Conservation (phyloP, 2,888 invertebrate species). For the Platycheirus albimanus region DNA sequence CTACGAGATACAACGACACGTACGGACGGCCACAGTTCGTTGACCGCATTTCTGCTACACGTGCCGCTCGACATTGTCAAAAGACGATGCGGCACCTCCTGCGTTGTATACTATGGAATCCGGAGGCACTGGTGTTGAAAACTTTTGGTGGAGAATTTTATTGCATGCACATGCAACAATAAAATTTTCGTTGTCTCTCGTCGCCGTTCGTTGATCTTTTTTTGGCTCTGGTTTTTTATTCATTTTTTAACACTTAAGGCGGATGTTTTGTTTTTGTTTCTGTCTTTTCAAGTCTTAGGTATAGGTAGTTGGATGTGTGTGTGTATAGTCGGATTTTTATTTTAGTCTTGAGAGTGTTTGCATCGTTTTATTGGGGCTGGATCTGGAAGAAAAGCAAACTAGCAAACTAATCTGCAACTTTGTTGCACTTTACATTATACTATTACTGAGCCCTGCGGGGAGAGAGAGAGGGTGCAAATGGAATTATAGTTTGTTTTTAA, state of each 20-base stretch:
- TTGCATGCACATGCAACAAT: constrained; percentile 74
- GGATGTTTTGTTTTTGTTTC: constrained; percentile 31
- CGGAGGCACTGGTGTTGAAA: constrained; percentile 59
- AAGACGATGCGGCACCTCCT: constrained; percentile 53
- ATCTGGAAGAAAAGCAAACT: constrained; percentile 6
- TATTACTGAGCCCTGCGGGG: constrained; percentile 4
- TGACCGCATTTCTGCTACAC: constrained; percentile 70
- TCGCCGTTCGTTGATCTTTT: constrained; percentile 72
- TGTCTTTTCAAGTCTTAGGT: constrained; percentile 8
- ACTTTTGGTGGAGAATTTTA: constrained; percentile 63
- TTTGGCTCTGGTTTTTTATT: constrained; percentile 23
- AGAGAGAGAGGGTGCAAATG: not conserved
- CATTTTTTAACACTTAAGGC: constrained; percentile 11
- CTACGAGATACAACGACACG: constrained; percentile 9
- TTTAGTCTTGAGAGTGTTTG: constrained; percentile 1
- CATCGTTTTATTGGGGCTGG: not conserved
- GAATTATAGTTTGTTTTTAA: too few species aligned
- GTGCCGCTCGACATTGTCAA: constrained; percentile 71
- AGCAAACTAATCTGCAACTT: constrained; percentile 30
- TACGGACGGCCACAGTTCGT: constrained; percentile 61
- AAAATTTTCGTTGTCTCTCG: constrained; percentile 70
- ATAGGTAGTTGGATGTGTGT: constrained; percentile 37
- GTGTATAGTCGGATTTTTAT: constrained; percentile 18
- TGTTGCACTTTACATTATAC: constrained; percentile 29
- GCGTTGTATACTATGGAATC: constrained; percentile 24